Conservation (phyloP, 2,797 vertebrate genomes). For the Morus bassanus region DNA sequence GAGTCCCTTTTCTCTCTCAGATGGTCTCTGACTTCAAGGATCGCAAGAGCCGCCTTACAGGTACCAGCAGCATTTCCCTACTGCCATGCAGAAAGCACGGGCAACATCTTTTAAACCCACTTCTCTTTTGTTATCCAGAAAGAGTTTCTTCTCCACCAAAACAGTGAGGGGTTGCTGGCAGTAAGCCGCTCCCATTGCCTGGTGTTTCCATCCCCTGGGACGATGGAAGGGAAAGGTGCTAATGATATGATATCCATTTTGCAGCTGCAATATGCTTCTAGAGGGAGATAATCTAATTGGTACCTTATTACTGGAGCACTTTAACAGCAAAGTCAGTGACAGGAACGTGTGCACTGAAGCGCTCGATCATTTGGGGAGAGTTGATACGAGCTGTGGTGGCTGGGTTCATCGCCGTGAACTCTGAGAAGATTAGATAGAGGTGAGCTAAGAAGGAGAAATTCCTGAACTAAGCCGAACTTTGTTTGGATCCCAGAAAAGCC, state of each 20-base stretch:
- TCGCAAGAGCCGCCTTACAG: not conserved
- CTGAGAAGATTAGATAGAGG: slow-evolving; percentile 8
- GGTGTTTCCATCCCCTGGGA: slow-evolving; percentile 6
- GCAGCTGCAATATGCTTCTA: slow-evolving; percentile 57
- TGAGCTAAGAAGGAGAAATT: slow-evolving; percentile 26
- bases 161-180: not conserved
- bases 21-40: not conserved
- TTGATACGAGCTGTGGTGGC: slow-evolving; percentile 24
- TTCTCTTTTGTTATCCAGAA: not conserved
- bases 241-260: slow-evolving; percentile 56
- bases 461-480: not conserved
- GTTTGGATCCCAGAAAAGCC: not conserved
- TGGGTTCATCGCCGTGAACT: slow-evolving; percentile 17
- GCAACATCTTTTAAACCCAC: not conserved
- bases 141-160: not conserved
- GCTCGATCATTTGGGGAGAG: slow-evolving; percentile 11
- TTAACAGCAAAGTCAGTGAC: slow-evolving; percentile 38
- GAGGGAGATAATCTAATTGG: slow-evolving; percentile 63
- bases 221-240: not conserved
- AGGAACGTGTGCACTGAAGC: not conserved
- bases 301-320: slow-evolving; percentile 55
- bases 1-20: not conserved
- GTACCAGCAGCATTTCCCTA: not conserved
- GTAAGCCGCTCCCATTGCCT: not conserved
- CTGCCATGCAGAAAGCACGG: not conserved